Evolutionary conservation across 2,797 vertebrate species (phyloP).

Genomic region (Serranus cabrilla): DNA sequence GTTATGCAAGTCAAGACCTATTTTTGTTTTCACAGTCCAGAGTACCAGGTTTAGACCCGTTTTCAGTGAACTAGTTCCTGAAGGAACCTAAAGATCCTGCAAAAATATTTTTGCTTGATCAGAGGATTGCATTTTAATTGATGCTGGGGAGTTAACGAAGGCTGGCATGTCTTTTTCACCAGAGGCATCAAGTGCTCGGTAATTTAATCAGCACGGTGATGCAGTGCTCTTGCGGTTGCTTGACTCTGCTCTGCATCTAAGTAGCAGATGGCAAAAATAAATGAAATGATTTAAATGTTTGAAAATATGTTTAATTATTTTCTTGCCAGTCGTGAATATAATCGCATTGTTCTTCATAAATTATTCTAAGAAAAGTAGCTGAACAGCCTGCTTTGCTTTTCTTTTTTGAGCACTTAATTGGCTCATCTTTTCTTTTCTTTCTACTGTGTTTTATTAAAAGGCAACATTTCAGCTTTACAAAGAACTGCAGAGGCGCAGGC

Average conservation of each 20-base stretch:
- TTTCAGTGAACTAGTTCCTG: background rate
- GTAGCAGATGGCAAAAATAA: constrained; percentile 21
- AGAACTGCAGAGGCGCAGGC: background rate
- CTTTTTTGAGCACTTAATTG: background rate
- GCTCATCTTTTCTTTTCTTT: constrained; percentile 2
- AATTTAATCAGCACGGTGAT: constrained; percentile 33
- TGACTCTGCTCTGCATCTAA: constrained; percentile 6
- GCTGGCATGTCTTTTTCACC: constrained; percentile 49
- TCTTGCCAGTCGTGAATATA: background rate
- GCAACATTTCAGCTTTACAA: background rate
- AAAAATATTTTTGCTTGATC: constrained; percentile 10
- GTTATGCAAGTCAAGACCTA: background rate
- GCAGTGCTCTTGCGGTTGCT: constrained; percentile 15
- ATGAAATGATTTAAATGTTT: background rate
- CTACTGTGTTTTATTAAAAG: background rate
- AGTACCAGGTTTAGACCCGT: background rate
- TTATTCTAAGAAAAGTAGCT: background rate
- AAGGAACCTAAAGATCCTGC: background rate
- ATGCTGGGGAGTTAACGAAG: constrained; percentile 14
- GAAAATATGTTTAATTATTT: background rate
- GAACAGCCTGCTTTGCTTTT: background rate
- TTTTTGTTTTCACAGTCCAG: background rate
- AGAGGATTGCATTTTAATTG: constrained; percentile 33
- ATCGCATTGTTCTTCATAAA: background rate
- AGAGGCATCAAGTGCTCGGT: constrained; percentile 33